These are phyloP conservation scores for Poeciliopsis prolifica DNA, from an alignment of 2,113 vertebrate species.

Conservation along the genomic window DNA sequence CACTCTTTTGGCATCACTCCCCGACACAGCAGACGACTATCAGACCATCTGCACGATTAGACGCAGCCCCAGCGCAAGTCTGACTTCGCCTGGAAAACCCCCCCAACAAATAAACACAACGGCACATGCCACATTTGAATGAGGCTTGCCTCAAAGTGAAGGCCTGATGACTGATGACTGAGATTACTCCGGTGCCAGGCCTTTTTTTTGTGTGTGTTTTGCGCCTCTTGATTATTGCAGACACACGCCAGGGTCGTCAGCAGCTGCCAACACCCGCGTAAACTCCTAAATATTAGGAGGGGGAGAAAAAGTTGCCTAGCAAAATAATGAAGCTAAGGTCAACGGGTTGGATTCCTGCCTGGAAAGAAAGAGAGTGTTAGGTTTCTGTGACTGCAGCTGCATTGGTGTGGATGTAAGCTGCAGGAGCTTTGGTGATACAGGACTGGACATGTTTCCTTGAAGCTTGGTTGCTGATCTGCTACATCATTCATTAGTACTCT, in stretches of 20 bases:
- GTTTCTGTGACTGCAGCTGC: conserved; percentile 26
- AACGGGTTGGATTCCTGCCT: conserved; percentile 1
- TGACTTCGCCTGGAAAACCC: conserved; percentile 18
- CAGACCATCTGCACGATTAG: conserved; percentile 25
- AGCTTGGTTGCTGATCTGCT: not conserved
- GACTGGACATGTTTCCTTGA: conserved; percentile 24
- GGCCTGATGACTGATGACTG: conserved; percentile 32
- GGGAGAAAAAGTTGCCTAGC: not conserved
- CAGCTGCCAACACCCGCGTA: not conserved
- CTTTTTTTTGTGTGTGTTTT: conserved; percentile 9
- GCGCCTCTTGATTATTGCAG: conserved; percentile 12
- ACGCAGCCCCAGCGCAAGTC: conserved; percentile 42
- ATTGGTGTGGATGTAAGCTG: not conserved
- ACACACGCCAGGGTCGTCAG: not conserved
- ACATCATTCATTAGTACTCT: not conserved
- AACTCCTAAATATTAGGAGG: not conserved
- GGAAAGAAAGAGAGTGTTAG: not conserved
- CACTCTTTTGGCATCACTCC: conserved; percentile 1
- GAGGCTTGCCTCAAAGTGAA: conserved; percentile 31
- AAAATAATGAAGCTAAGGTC: not conserved
- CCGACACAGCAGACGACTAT: conserved; percentile 10
- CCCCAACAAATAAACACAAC: not conserved
- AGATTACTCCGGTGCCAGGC: conserved; percentile 25
- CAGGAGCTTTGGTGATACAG: conserved; percentile 2
- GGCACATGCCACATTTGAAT: conserved; percentile 31